Percentiles rank a stretch among this genome's conserved stretches.
Conservation (phyloP, 1,140 invertebrate genomes). For the Solenopsis invicta region DNA sequence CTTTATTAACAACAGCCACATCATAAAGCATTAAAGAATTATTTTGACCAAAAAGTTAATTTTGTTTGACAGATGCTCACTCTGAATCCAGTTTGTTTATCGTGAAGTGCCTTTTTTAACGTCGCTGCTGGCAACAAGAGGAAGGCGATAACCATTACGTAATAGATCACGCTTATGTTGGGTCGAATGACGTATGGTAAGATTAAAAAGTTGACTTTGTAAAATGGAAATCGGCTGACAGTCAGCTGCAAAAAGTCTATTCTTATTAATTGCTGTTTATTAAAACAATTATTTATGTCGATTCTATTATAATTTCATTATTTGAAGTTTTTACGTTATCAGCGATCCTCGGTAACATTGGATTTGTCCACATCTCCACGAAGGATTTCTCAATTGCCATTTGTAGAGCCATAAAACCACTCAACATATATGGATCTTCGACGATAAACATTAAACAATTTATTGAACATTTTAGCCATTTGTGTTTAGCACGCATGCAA, state of each 20-base stretch:
- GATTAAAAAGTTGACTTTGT: conserved; percentile 64
- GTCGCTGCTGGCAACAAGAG: conserved; percentile 60
- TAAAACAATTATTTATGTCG: not conserved
- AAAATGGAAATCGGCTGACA: conserved; percentile 65
- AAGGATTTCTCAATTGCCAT: conserved; percentile 71
- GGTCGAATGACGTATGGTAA: conserved; percentile 61
- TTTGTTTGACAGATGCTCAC: conserved; percentile 44
- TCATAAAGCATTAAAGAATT: not conserved
- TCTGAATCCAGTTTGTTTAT: conserved; percentile 73
- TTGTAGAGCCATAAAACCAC: conserved; percentile 73
- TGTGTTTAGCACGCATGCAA: not conserved
- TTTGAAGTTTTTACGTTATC: conserved; percentile 48
- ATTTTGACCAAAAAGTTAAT: not conserved
- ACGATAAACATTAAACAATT: conserved; percentile 12
- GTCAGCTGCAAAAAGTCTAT: conserved; percentile 4
- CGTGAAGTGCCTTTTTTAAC: conserved; percentile 65
- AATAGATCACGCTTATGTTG: conserved; percentile 72
- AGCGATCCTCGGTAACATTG: conserved; percentile 30
- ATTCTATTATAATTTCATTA: not conserved
- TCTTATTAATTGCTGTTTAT: not conserved
- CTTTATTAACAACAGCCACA: not conserved
- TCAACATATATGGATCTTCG: conserved; percentile 70
- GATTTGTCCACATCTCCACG: conserved; percentile 68
- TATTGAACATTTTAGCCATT: not conserved
- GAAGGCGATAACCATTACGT: conserved; percentile 69